Evolutionary conservation across 2,888 invertebrate species (phyloP).

Genomic region (Lasioglossum morio): DNA sequence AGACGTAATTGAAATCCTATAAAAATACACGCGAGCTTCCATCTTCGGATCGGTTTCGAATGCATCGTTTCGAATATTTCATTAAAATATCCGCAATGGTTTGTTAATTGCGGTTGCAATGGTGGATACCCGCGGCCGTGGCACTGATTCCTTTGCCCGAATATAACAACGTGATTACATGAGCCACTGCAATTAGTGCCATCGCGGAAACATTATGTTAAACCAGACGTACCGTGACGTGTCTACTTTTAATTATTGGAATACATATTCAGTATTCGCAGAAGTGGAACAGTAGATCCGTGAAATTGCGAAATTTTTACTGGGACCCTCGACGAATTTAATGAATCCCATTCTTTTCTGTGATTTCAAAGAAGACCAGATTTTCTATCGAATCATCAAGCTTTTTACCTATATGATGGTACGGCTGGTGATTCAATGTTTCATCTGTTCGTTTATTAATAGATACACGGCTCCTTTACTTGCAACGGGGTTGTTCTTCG

Average conservation of each 20-base stretch:
- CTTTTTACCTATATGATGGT: background rate
- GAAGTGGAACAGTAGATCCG: background rate
- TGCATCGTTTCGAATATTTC: background rate
- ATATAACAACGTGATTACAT: constrained; percentile 4
- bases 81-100: background rate
- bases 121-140: background rate
- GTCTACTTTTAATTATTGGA: background rate
- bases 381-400: background rate
- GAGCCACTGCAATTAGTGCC: background rate
- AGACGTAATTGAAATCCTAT: constrained; percentile 16
- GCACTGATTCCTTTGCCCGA: background rate
- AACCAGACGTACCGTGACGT: background rate
- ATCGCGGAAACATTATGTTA: background rate
- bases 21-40: background rate
- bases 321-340: background rate
- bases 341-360: background rate
- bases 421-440: background rate
- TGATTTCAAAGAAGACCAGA: background rate
- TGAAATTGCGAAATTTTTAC: background rate
- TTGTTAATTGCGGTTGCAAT: background rate
- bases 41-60: background rate
- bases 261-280: background rate
- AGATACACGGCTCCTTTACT: background rate
- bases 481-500: background rate
- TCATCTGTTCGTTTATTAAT: background rate